Evolutionary conservation across 2,888 invertebrate species (phyloP).

Genomic region (Heliconius charithonia): DNA sequence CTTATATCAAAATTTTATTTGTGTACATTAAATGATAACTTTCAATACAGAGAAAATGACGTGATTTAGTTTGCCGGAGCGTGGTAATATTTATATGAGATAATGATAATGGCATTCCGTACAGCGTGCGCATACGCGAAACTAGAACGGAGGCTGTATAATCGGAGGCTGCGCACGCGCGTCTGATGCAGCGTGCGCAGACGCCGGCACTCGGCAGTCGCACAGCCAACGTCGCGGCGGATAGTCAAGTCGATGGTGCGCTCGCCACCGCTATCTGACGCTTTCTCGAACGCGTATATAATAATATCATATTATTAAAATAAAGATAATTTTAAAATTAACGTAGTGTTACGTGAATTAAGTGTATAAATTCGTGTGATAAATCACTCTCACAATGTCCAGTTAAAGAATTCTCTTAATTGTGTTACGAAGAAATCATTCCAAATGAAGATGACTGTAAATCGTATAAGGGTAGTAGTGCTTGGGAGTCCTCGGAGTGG

Average conservation of each 20-base stretch:
- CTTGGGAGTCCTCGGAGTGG: slow-evolving; percentile 90
- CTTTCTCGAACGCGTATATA: slow-evolving; percentile 76
- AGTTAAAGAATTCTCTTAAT: slow-evolving; percentile 59
- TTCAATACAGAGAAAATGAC: slow-evolving; percentile 37
- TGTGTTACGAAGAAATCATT: slow-evolving; percentile 60
- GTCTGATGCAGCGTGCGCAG: slow-evolving; percentile 61
- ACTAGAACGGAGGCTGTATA: slow-evolving; percentile 69
- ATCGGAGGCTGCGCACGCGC: slow-evolving; percentile 60
- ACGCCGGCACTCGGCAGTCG: slow-evolving; percentile 67
- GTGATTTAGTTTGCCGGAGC: slow-evolving; percentile 43
- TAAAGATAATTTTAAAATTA: slow-evolving; percentile 47
- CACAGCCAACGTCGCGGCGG: slow-evolving; percentile 74
- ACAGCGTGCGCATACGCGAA: slow-evolving; percentile 56
- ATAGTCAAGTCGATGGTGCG: slow-evolving; percentile 56
- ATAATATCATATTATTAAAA: slow-evolving; percentile 53
- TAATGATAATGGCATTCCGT: slow-evolving; percentile 54
- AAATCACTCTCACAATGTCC: slow-evolving; percentile 58
- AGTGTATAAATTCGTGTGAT: slow-evolving; percentile 64
- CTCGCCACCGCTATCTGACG: slow-evolving; percentile 53
- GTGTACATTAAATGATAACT: slow-evolving; percentile 25
- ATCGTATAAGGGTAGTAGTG: slow-evolving; percentile 91
- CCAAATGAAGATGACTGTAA: slow-evolving; percentile 89
- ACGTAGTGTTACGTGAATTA: slow-evolving; percentile 59
- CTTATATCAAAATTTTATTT: slow-evolving; percentile 25
- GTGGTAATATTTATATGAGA: slow-evolving; percentile 48